Evolutionary conservation across 1,140 invertebrate species (phyloP), one percentile per base, ranked within the genome.

Genomic region (Nasonia giraulti): DNA sequence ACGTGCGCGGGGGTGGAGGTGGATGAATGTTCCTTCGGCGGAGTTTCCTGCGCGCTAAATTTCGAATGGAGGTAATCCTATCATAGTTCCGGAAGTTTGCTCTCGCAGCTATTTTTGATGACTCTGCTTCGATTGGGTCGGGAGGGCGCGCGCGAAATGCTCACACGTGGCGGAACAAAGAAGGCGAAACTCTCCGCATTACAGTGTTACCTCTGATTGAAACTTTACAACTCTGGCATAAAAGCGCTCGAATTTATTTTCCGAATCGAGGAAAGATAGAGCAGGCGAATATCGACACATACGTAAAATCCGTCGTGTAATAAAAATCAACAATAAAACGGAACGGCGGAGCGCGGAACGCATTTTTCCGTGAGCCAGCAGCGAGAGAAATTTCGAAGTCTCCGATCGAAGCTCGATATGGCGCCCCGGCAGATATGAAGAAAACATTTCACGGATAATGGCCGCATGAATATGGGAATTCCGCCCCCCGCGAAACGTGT

Each of bases 361-460:
- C n/a, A 47, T 76, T 71, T 71, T 27, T 8, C 23, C 27, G 3
- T n/a, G 44, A 50, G 55, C 6, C 14, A 76, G 33, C 7, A 14
- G 8, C 20, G 12, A 27, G 76, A 33, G 37, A 62, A 78, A 78
- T 62, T 78, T 78, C 12, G 23, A 78, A 78, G 47, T 78, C 50
- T 78, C 11, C 76, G 23, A 55, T 62, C 47, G 76, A 27, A n/a
- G 14, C 47, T 2, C 2, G 55, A 20, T 62, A n/a, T 14, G 12
- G 2, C 71, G 74, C 55, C 27, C 14, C 55, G 55, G 55, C 74
- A 27, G 76, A 78, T 78, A 62, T 62, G 76, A 78, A 33, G 76
- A 33, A 78, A 78, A 78, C 76, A 78, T 78, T 78, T 78, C 47
- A 78, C n/a, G 8, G 31, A 78, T 78, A 78, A 78, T 78, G 76